Evolutionary conservation across 1,140 invertebrate genomes (phyloP).

Genomic region (Pseudomyrmex concolor): DNA sequence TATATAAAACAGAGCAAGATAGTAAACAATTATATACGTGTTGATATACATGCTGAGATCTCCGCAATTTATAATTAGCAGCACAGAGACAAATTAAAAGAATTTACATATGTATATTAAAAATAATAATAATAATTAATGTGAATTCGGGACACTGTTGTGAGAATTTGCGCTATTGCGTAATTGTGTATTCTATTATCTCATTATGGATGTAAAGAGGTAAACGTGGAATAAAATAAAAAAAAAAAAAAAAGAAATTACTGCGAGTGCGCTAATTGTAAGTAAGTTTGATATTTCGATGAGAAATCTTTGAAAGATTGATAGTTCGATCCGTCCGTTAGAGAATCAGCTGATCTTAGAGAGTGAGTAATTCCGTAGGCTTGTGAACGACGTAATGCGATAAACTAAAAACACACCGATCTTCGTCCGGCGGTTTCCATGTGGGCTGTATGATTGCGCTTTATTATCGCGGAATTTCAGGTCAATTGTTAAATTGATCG

Average conservation of each 20-base stretch:
- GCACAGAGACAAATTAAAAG: no score
- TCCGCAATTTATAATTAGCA: no score
- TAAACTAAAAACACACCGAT: slow-evolving; percentile 74
- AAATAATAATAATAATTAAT: background rate
- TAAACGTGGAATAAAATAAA: no score
- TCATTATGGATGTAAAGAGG: background rate
- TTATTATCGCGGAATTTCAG: slow-evolving; percentile 82
- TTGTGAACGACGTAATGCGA: slow-evolving; percentile 56
- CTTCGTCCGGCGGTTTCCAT: slow-evolving; percentile 56
- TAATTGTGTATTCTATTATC: background rate
- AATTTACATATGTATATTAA: background rate
- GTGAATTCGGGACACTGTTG: background rate
- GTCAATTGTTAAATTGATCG: slow-evolving; percentile 84
- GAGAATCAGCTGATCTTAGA: slow-evolving; percentile 29
- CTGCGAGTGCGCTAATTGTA: no score
- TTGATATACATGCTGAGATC: no score
- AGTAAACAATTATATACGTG: no score
- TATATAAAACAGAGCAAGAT: no score
- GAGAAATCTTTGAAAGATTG: background rate
- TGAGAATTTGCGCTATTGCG: background rate
- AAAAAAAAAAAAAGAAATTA: no score
- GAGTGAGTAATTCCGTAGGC: slow-evolving; percentile 57
- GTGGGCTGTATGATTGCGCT: slow-evolving; percentile 78
- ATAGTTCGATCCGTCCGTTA: slow-evolving; percentile 56
- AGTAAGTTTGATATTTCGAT: background rate